phyloP scores from a whole-genome alignment of 2,113 vertebrate species.

The Ibidorhyncha struthersii region DNA sequence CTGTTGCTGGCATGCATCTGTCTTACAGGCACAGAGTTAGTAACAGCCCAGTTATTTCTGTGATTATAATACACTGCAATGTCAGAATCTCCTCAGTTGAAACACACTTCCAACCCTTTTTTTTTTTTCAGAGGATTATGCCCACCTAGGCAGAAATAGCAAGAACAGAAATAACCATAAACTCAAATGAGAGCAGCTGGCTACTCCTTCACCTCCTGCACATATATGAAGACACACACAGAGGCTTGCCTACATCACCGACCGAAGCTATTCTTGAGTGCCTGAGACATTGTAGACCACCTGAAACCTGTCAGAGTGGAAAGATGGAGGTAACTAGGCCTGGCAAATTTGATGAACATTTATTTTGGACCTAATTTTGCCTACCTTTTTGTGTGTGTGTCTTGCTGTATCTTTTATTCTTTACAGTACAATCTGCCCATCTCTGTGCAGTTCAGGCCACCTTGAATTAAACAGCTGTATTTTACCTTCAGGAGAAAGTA shows the following conservation, averaged over 20 bases:
- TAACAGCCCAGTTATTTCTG: not conserved
- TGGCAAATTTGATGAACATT: not conserved
- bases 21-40: not conserved
- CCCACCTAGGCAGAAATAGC: not conserved
- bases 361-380: not conserved
- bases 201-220: not conserved
- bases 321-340: not conserved
- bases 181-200: not conserved
- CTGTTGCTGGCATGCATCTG: not conserved
- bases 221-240: not conserved
- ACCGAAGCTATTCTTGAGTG: fast-evolving
- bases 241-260: not conserved
- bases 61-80: not conserved
- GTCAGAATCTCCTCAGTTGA: not conserved
- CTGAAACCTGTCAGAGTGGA: not conserved
- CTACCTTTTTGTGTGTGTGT: not conserved
- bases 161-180: not conserved
- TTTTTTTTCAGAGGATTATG: not conserved
- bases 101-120: not conserved
- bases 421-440: not conserved
- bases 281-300: not conserved
- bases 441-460: not conserved
- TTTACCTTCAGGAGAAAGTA: not conserved
- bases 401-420: not conserved
- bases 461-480: not conserved